phyloP scores from a whole-genome alignment of 2,888 invertebrate species.

The Mystacides longicornis region DNA sequence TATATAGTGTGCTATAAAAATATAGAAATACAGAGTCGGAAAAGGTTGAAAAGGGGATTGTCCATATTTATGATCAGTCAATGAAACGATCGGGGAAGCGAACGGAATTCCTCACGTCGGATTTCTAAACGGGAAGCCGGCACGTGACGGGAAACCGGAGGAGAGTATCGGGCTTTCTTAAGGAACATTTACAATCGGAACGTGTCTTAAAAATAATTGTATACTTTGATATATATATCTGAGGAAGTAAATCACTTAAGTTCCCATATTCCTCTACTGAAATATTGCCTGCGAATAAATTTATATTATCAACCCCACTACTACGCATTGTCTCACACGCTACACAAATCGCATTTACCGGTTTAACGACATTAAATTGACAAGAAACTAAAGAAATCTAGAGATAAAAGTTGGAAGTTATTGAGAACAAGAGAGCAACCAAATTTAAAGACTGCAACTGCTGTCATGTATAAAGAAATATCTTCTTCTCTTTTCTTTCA shows the following conservation, averaged over 20 bases:
- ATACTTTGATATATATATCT: not conserved
- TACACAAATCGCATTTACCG: too few relatives aligned
- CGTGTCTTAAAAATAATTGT: not conserved
- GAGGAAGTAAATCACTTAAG: not conserved
- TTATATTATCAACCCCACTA: not conserved
- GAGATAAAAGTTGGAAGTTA: too few relatives aligned
- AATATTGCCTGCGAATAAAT: not conserved
- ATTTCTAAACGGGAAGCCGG: constrained; percentile 13
- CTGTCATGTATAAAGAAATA: too few relatives aligned
- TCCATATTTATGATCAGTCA: not conserved
- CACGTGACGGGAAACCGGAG: constrained; percentile 19
- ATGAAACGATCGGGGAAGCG: not conserved
- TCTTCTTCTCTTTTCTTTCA: too few relatives aligned
- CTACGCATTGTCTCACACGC: too few relatives aligned
- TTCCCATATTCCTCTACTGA: not conserved
- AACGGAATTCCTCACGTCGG: constrained; percentile 5
- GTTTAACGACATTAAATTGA: too few relatives aligned
- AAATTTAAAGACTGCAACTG: too few relatives aligned
- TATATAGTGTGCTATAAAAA: too few relatives aligned
- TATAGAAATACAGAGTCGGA: too few relatives aligned
- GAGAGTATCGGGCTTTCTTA: not conserved
- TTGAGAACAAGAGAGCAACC: too few relatives aligned
- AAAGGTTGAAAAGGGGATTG: too few relatives aligned
- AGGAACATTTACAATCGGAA: constrained; percentile 1
- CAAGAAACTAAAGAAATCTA: too few relatives aligned